These are phyloP conservation scores for Pseudochirops corinnae DNA, from an alignment of 2,797 vertebrate genomes.

Conservation along the genomic window DNA sequence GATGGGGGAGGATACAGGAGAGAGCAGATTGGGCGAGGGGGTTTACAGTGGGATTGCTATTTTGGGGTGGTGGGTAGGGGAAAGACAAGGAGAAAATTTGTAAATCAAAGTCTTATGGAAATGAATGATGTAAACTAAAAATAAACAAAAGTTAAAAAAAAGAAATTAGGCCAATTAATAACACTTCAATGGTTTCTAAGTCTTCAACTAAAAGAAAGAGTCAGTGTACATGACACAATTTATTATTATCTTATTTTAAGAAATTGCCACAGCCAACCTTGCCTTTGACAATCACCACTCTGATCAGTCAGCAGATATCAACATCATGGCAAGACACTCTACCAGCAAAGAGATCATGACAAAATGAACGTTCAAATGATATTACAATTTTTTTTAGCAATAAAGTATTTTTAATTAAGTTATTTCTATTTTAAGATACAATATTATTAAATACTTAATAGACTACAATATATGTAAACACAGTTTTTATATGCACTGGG, in stretches of 20 bases:
- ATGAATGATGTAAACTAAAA: too few relatives aligned
- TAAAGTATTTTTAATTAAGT: not conserved
- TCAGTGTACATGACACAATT: not conserved
- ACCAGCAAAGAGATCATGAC: not conserved
- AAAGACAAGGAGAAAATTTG: too few relatives aligned
- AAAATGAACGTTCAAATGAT: not conserved
- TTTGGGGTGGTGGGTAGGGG: too few relatives aligned
- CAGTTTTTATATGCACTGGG: not conserved
- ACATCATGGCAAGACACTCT: not conserved
- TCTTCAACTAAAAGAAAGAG: not conserved
- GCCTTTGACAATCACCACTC: not conserved
- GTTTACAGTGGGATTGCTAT: too few relatives aligned
- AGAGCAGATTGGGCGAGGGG: too few relatives aligned
- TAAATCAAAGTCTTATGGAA: too few relatives aligned
- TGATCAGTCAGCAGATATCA: not conserved
- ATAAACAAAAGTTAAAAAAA: too few relatives aligned
- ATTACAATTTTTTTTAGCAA: not conserved
- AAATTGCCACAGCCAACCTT: not conserved
- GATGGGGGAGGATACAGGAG: too few relatives aligned
- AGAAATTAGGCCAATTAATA: not conserved
- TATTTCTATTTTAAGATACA: too few relatives aligned
- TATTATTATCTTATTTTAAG: not conserved
- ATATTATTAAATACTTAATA: constrained; percentile 16
- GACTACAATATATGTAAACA: not conserved
- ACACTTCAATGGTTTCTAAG: not conserved